phyloP scores from a whole-genome alignment of 2,797 vertebrate genomes.

The Dendrocincla tyrannina region DNA sequence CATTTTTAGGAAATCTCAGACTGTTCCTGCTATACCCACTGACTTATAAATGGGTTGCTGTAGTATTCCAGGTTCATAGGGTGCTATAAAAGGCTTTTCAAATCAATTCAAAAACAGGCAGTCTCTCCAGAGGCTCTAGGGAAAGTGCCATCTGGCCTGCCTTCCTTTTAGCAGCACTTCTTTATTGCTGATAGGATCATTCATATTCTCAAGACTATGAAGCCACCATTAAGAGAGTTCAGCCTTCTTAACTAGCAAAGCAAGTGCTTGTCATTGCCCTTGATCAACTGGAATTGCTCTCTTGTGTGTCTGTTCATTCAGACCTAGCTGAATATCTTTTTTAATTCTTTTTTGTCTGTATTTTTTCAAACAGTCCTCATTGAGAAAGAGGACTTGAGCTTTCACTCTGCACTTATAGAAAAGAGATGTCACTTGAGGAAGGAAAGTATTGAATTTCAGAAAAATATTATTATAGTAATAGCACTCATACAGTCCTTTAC shows the following conservation, averaged over 20 bases:
- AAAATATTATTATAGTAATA: conserved; percentile 29
- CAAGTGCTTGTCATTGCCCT: conserved; percentile 3
- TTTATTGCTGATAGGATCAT: conserved; percentile 9
- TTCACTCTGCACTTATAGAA: background rate
- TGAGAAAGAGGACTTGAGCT: background rate
- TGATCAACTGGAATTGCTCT: background rate
- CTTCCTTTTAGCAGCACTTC: conserved; percentile 5
- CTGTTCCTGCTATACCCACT: background rate
- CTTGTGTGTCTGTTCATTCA: background rate
- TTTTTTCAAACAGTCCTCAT: background rate
- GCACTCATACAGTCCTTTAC: background rate
- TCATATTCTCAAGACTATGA: conserved; percentile 7
- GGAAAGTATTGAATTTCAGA: background rate
- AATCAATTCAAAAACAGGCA: conserved; percentile 15
- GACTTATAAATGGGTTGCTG: background rate
- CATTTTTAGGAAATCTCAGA: background rate
- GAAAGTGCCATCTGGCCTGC: conserved; percentile 12
- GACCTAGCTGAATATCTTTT: background rate
- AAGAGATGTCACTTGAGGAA: background rate
- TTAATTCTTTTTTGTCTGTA: background rate
- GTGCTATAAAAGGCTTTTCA: conserved; percentile 20
- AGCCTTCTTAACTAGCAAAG: conserved; percentile 11
- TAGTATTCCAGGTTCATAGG: background rate
- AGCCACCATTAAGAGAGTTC: background rate
- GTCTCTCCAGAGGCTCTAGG: background rate